phyloP scores from a whole-genome alignment of 2,888 invertebrate species.

The Elegia similella region DNA sequence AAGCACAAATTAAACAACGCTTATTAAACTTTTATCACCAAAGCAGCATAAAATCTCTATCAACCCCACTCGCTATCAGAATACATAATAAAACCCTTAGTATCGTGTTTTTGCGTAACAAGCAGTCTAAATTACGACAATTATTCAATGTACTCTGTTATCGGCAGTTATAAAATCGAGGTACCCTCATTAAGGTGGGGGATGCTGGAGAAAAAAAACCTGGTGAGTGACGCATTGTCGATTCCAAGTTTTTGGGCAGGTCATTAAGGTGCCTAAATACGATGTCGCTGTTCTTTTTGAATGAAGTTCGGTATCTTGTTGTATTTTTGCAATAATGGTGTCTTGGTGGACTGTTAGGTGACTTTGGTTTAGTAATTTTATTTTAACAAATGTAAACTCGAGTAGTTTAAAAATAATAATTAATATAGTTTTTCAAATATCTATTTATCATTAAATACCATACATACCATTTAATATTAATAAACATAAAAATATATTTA shows the following conservation, averaged over 20 bases:
- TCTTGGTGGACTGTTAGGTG: no score
- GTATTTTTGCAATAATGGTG: not conserved
- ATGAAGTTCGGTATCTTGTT: not conserved
- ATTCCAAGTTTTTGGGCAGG: not conserved
- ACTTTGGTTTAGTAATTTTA: no score
- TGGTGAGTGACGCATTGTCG: conserved; percentile 15
- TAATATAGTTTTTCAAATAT: no score
- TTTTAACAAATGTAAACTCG: no score
- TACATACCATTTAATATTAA: no score
- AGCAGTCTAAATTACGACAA: conserved; percentile 76
- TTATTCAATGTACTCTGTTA: conserved; percentile 77
- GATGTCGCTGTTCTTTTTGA: not conserved
- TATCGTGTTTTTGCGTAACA: conserved; percentile 73
- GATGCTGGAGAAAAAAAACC: conserved; percentile 25
- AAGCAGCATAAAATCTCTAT: conserved; percentile 14
- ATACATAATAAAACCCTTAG: conserved; percentile 63
- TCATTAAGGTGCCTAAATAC: conserved; percentile 4
- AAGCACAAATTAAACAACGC: conserved; percentile 18
- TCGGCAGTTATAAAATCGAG: conserved; percentile 74
- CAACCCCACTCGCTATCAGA: conserved; percentile 31
- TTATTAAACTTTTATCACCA: not conserved
- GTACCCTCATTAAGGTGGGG: conserved; percentile 63
- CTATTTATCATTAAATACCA: no score
- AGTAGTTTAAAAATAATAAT: no score
- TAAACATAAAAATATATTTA: no score